Percentiles rank a stretch among this genome's conserved stretches.
Evolutionary conservation across 2,797 vertebrate species (phyloP).

Genomic region (Capromys pilorides): DNA sequence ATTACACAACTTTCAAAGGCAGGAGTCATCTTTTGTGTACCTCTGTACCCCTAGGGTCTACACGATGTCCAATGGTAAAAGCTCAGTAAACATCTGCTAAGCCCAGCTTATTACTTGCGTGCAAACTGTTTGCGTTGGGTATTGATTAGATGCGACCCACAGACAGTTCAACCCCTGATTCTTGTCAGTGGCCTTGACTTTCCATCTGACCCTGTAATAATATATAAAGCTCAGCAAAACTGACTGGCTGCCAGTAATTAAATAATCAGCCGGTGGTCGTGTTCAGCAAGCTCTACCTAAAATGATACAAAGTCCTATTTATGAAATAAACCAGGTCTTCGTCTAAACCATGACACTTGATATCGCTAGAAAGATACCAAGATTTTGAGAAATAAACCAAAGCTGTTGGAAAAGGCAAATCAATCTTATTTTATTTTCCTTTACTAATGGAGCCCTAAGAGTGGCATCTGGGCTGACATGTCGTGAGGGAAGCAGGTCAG

Average conservation of each 20-base stretch:
- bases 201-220: slow-evolving; percentile 37
- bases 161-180: slow-evolving; percentile 33
- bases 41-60: not conserved
- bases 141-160: slow-evolving; percentile 57
- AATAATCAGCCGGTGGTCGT: not conserved
- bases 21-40: not conserved
- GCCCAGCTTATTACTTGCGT: not conserved
- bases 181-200: slow-evolving; percentile 62
- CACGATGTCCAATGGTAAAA: not conserved
- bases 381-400: slow-evolving; percentile 36
- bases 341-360: slow-evolving; percentile 43
- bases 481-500: not conserved
- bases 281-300: slow-evolving; percentile 29
- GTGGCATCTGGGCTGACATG: not conserved
- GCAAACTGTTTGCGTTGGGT: slow-evolving; percentile 41
- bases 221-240: slow-evolving; percentile 30
- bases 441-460: not conserved
- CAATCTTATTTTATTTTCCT: slow-evolving; percentile 45
- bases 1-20: not conserved
- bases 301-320: slow-evolving; percentile 37
- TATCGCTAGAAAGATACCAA: slow-evolving; percentile 15
- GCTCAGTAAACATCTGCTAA: slow-evolving; percentile 7
- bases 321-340: slow-evolving; percentile 47
- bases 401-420: not conserved
- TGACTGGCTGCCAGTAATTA: slow-evolving; percentile 53